Conservation (phyloP, 2,888 invertebrate genomes). For the Prosopocoilus inquinatus region DNA sequence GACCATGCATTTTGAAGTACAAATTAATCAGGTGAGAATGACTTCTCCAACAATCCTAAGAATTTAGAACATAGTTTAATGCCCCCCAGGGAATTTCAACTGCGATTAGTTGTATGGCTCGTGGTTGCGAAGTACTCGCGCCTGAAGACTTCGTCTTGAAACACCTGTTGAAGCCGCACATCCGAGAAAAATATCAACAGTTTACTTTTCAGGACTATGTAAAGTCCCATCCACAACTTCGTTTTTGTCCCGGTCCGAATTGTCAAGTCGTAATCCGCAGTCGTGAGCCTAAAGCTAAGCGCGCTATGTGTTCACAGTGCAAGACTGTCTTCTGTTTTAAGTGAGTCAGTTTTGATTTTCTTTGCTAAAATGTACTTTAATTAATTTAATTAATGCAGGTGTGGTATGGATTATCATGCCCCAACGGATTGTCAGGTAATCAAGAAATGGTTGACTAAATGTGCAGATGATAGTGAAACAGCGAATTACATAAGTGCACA, state of each 20-base stretch:
- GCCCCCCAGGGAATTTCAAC: constrained; percentile 61
- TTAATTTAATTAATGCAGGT: constrained; percentile 58
- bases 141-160: constrained; percentile 94
- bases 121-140: constrained; percentile 89
- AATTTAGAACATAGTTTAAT: neutral
- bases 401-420: constrained; percentile 97
- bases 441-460: constrained; percentile 97
- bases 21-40: constrained; percentile 78
- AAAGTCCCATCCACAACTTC: constrained; percentile 83
- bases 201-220: constrained; percentile 97
- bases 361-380: neutral
- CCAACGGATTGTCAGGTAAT: constrained; percentile 96
- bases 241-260: constrained; percentile 95
- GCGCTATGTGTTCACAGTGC: constrained; percentile 86
- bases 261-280: constrained; percentile 89
- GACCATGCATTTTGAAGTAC: constrained; percentile 94
- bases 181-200: constrained; percentile 91
- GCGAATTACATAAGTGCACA: constrained; percentile 99
- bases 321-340: constrained; percentile 85
- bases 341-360: constrained; percentile 33
- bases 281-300: constrained; percentile 76
- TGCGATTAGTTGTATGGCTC: constrained; percentile 97
- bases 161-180: constrained; percentile 75
- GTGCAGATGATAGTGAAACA: constrained; percentile 99
- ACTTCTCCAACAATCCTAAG: neutral